Conservation (phyloP, 2,797 vertebrate species). For the Botia almorhae region DNA sequence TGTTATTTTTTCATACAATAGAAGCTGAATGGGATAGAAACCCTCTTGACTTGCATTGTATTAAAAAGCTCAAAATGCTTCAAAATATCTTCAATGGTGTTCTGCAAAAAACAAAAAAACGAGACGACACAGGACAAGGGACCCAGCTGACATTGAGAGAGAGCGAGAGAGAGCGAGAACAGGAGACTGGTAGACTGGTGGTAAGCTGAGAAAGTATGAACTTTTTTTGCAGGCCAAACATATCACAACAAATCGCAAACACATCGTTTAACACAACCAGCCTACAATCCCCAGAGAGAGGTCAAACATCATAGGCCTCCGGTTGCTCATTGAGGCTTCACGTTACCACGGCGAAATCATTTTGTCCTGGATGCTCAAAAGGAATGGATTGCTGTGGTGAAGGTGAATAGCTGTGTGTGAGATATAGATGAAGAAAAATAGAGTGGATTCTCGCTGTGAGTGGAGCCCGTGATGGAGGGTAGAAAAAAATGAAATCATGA, state of each 20-base stretch:
- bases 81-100: too few relatives aligned
- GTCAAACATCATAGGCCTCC: conserved; percentile 38
- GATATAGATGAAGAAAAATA: conserved; percentile 33
- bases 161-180: too few relatives aligned
- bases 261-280: conserved; percentile 33
- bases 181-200: not conserved
- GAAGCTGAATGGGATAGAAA: too few relatives aligned
- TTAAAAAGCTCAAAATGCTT: too few relatives aligned
- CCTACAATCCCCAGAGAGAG: conserved; percentile 43
- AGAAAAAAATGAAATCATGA: conserved; percentile 10
- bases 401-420: conserved; percentile 30
- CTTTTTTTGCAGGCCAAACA: conserved; percentile 34
- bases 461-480: conserved; percentile 21
- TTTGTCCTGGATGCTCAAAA: conserved; percentile 11
- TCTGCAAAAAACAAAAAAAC: too few relatives aligned
- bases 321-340: conserved; percentile 42
- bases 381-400: conserved; percentile 29
- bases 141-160: too few relatives aligned
- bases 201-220: conserved; percentile 12
- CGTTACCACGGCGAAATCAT: conserved; percentile 14
- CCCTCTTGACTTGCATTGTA: too few relatives aligned
- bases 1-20: too few relatives aligned
- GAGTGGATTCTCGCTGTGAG: conserved; percentile 20
- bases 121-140: too few relatives aligned
- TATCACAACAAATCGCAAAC: conserved; percentile 9